Conservation (phyloP, 2,797 vertebrate species). For the Tachyglossus aculeatus region DNA sequence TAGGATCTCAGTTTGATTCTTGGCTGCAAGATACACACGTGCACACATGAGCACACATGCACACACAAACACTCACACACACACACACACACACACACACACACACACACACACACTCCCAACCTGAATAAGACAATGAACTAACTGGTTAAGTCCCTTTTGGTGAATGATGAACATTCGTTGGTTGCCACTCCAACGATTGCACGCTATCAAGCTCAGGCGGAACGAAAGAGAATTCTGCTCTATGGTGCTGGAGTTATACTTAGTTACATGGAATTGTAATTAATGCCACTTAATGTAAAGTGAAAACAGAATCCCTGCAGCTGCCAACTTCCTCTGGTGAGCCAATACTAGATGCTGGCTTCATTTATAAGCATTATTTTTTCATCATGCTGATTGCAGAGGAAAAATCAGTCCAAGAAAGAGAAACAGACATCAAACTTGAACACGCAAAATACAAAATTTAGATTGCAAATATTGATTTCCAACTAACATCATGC, state of each 20-base stretch:
- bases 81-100: too few species aligned
- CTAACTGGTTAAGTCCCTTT: background rate
- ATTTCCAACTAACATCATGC: slow-evolving; percentile 57
- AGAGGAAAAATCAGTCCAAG: slow-evolving; percentile 41
- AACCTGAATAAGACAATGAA: background rate
- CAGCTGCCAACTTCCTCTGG: slow-evolving; percentile 40
- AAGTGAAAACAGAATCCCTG: slow-evolving; percentile 47
- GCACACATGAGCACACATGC: too few species aligned
- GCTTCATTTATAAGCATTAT: slow-evolving; percentile 56
- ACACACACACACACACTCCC: background rate
- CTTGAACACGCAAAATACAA: slow-evolving; percentile 51
- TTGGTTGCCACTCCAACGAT: background rate
- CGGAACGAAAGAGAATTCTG: slow-evolving; percentile 30
- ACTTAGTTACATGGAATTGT: slow-evolving; percentile 41
- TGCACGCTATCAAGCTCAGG: background rate
- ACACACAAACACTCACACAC: too few species aligned
- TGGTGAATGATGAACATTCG: background rate
- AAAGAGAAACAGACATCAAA: slow-evolving; percentile 67
- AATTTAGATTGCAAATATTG: slow-evolving; percentile 66
- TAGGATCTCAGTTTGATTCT: slow-evolving; percentile 2
- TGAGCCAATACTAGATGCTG: slow-evolving; percentile 47
- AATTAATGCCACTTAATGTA: slow-evolving; percentile 59
- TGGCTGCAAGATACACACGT: background rate
- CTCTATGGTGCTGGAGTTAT: slow-evolving; percentile 5
- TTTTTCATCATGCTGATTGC: slow-evolving; percentile 57